phyloP scores from a whole-genome alignment of 2,797 vertebrate genomes.

The Sebastes taczanowskii region DNA sequence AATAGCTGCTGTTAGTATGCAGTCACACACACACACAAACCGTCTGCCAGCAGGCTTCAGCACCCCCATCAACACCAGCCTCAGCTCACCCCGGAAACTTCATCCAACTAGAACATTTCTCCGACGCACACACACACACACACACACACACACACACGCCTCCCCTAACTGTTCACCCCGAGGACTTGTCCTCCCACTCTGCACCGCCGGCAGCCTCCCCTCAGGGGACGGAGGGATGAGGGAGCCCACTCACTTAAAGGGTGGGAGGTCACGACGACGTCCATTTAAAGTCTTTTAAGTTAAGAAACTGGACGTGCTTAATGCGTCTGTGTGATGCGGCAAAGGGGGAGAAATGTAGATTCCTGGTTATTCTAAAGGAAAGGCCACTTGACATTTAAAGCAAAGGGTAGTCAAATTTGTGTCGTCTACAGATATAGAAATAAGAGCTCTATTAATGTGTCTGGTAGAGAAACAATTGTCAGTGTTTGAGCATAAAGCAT shows the following conservation, averaged over 20 bases:
- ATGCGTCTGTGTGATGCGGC: background rate
- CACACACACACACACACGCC: background rate
- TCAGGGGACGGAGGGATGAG: conserved; percentile 12
- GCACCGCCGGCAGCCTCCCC: conserved; percentile 32
- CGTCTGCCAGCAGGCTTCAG: conserved; percentile 18
- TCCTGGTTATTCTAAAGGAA: conserved; percentile 10
- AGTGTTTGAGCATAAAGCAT: conserved; percentile 2
- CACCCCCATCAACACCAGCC: conserved; percentile 3
- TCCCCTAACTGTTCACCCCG: conserved; percentile 12
- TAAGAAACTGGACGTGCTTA: background rate
- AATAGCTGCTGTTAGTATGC: conserved; percentile 63
- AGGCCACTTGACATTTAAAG: conserved; percentile 23
- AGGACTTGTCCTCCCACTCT: conserved; percentile 42
- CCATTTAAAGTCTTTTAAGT: conserved; percentile 1
- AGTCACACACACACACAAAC: conserved; percentile 22
- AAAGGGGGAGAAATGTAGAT: background rate
- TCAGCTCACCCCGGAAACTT: conserved; percentile 2
- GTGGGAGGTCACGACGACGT: conserved; percentile 22
- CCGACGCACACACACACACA: background rate
- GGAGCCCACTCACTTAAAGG: conserved; percentile 39
- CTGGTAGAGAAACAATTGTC: background rate
- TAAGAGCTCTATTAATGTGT: background rate
- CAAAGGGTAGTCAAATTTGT: background rate
- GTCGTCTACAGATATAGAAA: background rate
- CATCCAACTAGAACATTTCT: background rate